Evolutionary conservation across 1,140 invertebrate genomes (phyloP).

Genomic region (Plectrocnemia conspersa): DNA sequence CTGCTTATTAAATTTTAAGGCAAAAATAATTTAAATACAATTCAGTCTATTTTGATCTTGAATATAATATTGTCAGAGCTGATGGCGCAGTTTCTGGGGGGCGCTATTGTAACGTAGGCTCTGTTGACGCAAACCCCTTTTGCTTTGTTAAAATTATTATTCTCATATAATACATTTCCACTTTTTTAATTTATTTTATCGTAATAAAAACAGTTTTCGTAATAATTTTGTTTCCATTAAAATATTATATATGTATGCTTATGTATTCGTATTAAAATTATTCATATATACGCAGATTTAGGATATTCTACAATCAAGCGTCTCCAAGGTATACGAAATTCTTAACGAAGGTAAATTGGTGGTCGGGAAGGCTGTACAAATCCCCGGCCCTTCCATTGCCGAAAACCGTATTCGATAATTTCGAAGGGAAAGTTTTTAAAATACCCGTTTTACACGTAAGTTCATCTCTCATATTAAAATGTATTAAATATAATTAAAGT

Average conservation of each 20-base stretch:
- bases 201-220: neutral
- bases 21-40: no score
- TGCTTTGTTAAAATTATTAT: neutral
- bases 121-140: no score
- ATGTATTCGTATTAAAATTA: neutral
- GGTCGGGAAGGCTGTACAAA: constrained; percentile 57
- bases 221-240: no score
- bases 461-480: constrained; percentile 6
- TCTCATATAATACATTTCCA: constrained; percentile 13
- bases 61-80: no score
- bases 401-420: constrained; percentile 57
- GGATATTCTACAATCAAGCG: constrained; percentile 65
- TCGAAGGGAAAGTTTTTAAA: constrained; percentile 56
- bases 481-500: constrained; percentile 1
- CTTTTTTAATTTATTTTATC: constrained; percentile 11
- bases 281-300: constrained; percentile 43
- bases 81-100: no score
- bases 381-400: constrained; percentile 57
- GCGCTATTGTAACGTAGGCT: no score
- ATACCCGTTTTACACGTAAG: constrained; percentile 65
- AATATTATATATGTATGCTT: no score
- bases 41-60: no score
- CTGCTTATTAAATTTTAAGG: no score
- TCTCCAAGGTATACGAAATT: constrained; percentile 49
- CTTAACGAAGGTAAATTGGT: constrained; percentile 63